These are phyloP conservation scores for Stigmatopora argus DNA, from an alignment of 2,113 vertebrate genomes.

Conservation along the genomic window DNA sequence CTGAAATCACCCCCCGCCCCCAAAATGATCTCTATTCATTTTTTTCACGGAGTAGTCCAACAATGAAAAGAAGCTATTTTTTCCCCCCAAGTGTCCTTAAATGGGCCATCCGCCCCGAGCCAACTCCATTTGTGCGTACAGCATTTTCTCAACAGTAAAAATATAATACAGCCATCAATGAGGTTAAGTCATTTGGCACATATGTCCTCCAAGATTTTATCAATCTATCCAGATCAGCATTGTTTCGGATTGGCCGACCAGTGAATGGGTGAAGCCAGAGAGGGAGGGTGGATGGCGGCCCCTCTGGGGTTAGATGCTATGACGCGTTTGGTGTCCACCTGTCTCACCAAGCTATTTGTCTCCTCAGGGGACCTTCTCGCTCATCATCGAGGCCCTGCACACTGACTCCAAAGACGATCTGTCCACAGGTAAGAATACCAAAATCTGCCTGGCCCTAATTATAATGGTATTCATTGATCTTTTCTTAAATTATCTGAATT, in stretches of 20 bases:
- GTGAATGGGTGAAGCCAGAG: conserved; percentile 22
- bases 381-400: conserved; percentile 94
- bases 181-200: not conserved
- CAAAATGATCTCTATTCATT: not conserved
- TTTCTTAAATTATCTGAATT: too few relatives aligned
- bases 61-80: too few relatives aligned
- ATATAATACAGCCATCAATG: too few relatives aligned
- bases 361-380: conserved; percentile 90
- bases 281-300: conserved; percentile 14
- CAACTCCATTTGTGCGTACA: too few relatives aligned
- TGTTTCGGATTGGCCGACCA: conserved; percentile 94
- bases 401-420: conserved; percentile 90
- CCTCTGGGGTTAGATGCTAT: not conserved
- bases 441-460: too few relatives aligned
- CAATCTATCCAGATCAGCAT: conserved; percentile 84
- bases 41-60: not conserved
- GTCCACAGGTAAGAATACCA: conserved; percentile 78
- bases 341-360: conserved; percentile 53
- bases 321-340: conserved; percentile 47
- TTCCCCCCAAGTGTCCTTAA: too few relatives aligned
- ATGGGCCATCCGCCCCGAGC: too few relatives aligned
- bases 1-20: not conserved
- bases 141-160: too few relatives aligned
- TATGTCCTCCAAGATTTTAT: not conserved
- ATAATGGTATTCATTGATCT: too few relatives aligned